Evolutionary conservation across 2,888 invertebrate genomes (phyloP).

Genomic region (Sminthurides aquaticus): DNA sequence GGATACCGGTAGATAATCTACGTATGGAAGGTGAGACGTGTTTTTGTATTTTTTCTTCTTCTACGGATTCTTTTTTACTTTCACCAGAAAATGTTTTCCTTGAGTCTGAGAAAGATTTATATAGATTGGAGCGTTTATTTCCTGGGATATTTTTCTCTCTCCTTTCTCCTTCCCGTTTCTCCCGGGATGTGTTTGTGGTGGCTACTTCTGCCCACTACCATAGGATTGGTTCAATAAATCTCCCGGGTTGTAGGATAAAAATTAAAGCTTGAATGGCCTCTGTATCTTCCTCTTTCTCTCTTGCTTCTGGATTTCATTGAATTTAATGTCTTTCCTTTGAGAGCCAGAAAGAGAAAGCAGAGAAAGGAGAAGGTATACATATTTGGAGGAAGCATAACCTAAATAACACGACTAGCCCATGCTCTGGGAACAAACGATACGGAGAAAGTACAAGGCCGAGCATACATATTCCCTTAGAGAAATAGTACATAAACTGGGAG

Average conservation of each 20-base stretch:
- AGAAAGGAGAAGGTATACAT: too few relatives aligned
- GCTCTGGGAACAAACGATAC: too few relatives aligned
- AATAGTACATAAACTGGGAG: too few relatives aligned
- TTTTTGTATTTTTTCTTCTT: neutral
- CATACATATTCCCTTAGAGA: too few relatives aligned
- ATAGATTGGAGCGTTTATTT: neutral
- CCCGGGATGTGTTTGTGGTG: neutral
- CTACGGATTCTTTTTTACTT: neutral
- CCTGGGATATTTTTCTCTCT: too few relatives aligned
- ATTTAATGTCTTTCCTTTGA: neutral
- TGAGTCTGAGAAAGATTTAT: neutral
- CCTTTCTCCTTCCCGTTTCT: neutral
- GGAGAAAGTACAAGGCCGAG: too few relatives aligned
- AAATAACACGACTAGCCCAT: too few relatives aligned
- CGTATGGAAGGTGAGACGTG: slow-evolving; percentile 19
- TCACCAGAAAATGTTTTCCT: neutral
- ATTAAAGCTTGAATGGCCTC: neutral
- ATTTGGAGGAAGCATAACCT: too few relatives aligned
- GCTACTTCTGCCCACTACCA: too few relatives aligned
- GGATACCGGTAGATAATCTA: slow-evolving; percentile 52
- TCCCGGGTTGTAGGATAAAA: neutral
- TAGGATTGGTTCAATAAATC: neutral
- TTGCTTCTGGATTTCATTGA: neutral
- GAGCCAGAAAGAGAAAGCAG: neutral
- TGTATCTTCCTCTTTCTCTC: too few relatives aligned